Base-by-base conservation (phyloP, 2,888 invertebrate genomes). In the Plagodis pulveraria region DNA sequence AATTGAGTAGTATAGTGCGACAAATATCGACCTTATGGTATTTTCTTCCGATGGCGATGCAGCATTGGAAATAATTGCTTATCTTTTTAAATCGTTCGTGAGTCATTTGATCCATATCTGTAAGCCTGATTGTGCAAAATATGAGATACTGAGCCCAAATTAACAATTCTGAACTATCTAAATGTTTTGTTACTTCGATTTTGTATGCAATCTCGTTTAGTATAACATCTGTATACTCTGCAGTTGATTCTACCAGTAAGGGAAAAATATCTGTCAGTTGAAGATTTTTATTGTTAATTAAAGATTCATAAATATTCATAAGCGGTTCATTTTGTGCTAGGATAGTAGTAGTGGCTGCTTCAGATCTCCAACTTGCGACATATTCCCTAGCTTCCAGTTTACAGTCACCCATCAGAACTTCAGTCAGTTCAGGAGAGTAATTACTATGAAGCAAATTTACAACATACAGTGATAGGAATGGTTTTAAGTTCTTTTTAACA, bases 361-460 rank as follows among this genome's bases (percentile, higher is more conserved):
- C 71, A 0, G 81, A 74, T 32, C 79, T 78, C 94, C 95, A 95
- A 67, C 85, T 87, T 0, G 81, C 80, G 1, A 94, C 79, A 71
- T 95, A 95, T 57, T 85, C 87, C 40, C 89, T 78, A 6, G 88
- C 83, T 50, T 93, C 83, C 6, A 89, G 58, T 65, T 94, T 85
- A 45, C 88, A 88, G 69, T 91, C 90, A n/a, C 89, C 83, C 46
- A 93, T 84, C 48, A 94, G 76, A 38, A 88, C 76, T 65, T 91
- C 87, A 4, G 95, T 91, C 55, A 92, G 71, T 50, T 89, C 87
- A 0, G 93, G 91, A 2, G 90, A 87, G 63, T 93, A 93, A 83
- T 95, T 95, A 56, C 86, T 88, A 74, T 95, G 95, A 34, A 95
- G 86, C 66, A 95, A 89, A 80, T 94, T 93, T n/a, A 92, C 74